phyloP scores from a whole-genome alignment of 2,888 invertebrate species.

The Epinotia bilunana region DNA sequence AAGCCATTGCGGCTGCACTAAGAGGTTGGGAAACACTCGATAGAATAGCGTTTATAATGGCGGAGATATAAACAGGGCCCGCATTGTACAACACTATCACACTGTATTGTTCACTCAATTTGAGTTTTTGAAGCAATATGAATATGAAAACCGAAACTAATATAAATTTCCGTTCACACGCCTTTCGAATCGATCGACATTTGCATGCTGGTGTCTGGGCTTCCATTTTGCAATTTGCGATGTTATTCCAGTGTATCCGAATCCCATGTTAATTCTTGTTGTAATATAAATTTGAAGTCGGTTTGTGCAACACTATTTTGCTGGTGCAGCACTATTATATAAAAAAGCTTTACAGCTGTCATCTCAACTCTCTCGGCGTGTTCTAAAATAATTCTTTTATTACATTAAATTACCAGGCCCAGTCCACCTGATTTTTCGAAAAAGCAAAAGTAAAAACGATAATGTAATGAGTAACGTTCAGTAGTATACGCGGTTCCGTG shows the following conservation, averaged over 20 bases:
- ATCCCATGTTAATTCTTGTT: not conserved
- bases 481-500: no score
- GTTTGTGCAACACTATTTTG: no score
- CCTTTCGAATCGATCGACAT: not conserved
- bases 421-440: no score
- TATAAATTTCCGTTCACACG: not conserved
- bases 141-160: conserved; percentile 6
- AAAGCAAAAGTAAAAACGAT: no score
- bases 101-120: conserved; percentile 29
- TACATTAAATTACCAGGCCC: no score
- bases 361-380: no score
- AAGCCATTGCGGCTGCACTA: conserved; percentile 19
- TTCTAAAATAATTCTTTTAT: no score
- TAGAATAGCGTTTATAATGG: conserved; percentile 36
- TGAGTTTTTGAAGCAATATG: conserved; percentile 15
- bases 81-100: conserved; percentile 37
- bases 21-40: conserved; percentile 41
- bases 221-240: not conserved
- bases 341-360: no score
- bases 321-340: no score
- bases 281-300: no score
- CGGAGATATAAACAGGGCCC: conserved; percentile 35
- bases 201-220: not conserved
- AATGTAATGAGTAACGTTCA: no score
- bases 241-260: not conserved